Conservation (phyloP, 2,888 invertebrate species). For the Rhorus exstirpatorius region DNA sequence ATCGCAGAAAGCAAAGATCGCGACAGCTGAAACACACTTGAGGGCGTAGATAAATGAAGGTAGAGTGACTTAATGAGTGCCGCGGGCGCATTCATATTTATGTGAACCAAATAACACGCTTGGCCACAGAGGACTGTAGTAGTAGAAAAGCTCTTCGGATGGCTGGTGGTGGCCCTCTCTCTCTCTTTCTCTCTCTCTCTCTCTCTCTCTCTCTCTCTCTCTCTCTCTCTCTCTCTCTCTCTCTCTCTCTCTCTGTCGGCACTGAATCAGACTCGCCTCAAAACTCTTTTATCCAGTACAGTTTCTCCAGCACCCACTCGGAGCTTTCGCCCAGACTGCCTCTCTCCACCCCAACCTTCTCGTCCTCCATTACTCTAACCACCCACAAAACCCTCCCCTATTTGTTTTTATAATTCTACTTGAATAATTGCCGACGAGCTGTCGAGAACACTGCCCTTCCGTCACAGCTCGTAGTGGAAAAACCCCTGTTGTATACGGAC, state of each 20-base stretch:
- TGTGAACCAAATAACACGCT: conserved; percentile 73
- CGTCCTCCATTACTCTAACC: conserved; percentile 42
- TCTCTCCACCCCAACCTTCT: conserved; percentile 38
- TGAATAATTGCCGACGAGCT: conserved; percentile 79
- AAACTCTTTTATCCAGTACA: conserved; percentile 65
- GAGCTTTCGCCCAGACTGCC: conserved; percentile 55
- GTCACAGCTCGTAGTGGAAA: conserved; percentile 46
- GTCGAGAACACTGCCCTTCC: conserved; percentile 36
- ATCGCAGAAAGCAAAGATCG: conserved; percentile 63
- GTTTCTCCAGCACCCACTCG: conserved; percentile 60
- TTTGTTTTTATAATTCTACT: conserved; percentile 83
- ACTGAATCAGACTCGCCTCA: conserved; percentile 69
- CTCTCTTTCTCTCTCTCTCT: conserved; percentile 16
- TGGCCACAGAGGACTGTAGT: conserved; percentile 68
- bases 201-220: conserved; percentile 15
- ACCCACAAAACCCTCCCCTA: conserved; percentile 75
- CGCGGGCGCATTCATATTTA: conserved; percentile 83
- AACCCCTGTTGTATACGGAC: conserved; percentile 16
- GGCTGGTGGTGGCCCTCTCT: conserved; percentile 56
- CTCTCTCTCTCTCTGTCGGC: conserved; percentile 28
- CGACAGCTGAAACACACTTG: conserved; percentile 63
- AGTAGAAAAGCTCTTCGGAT: conserved; percentile 55
- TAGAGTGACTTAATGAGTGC: conserved; percentile 83
- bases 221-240: conserved; percentile 17
- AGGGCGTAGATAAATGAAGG: conserved; percentile 81